Conservation (phyloP, 1,140 invertebrate species). For the Drosophila malerkotliana region DNA sequence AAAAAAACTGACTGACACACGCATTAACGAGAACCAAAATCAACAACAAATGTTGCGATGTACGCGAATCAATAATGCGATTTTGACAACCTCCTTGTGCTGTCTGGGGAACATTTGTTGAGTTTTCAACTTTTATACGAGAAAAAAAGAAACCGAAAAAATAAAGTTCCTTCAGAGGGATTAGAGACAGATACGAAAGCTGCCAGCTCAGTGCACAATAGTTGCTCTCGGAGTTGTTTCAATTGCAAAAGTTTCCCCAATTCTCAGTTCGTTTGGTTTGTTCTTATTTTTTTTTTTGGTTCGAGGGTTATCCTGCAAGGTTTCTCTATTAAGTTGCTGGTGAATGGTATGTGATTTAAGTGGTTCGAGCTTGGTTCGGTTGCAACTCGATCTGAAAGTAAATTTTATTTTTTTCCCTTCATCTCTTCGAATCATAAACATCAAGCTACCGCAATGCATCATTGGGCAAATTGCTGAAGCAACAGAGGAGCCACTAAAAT, state of each 20-base stretch:
- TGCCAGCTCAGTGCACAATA: slow-evolving; percentile 47
- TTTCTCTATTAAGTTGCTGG: slow-evolving; percentile 24
- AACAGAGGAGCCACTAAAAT: slow-evolving; percentile 30
- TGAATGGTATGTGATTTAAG: slow-evolving; percentile 2
- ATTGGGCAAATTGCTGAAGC: slow-evolving; percentile 66
- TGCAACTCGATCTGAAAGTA: neutral
- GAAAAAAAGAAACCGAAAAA: neutral
- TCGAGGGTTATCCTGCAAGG: neutral
- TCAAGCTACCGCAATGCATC: slow-evolving; percentile 68
- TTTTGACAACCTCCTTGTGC: slow-evolving; percentile 39
- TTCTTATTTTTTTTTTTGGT: slow-evolving; percentile 12
- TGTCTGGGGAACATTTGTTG: slow-evolving; percentile 18
- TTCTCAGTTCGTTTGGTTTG: slow-evolving; percentile 16
- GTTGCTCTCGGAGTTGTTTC: slow-evolving; percentile 34
- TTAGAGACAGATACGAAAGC: slow-evolving; percentile 31
- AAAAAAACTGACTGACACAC: slow-evolving; percentile 39
- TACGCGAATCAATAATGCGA: slow-evolving; percentile 65
- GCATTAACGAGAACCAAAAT: slow-evolving; percentile 38
- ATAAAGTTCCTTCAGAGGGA: slow-evolving; percentile 2
- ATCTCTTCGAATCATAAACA: slow-evolving; percentile 57
- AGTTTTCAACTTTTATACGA: slow-evolving; percentile 9
- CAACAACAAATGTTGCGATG: slow-evolving; percentile 11
- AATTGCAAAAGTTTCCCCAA: slow-evolving; percentile 63
- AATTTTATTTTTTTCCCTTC: slow-evolving; percentile 28
- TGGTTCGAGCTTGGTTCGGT: slow-evolving; percentile 23